Evolutionary conservation across 2,797 vertebrate genomes (phyloP), one percentile per base, ranked within the genome.

Genomic region (Pangasius krempfi): DNA sequence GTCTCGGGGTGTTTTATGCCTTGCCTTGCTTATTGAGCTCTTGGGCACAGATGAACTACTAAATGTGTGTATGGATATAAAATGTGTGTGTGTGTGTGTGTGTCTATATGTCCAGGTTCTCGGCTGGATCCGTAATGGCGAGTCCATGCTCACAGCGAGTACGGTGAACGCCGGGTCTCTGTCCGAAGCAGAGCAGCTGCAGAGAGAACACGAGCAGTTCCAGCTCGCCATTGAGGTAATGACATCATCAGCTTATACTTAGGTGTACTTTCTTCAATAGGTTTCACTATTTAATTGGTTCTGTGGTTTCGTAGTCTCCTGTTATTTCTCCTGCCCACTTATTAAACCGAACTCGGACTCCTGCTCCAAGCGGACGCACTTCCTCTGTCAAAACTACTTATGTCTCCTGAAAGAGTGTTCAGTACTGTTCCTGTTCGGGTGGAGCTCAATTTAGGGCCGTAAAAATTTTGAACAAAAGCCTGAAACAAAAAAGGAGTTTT

Each of bases 201-300:
- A 99, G 95, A 93, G 98, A 91, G 98, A 99, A 58, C 98, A 99
- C 0, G 98, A 99, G 90, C 98, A 99, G 92, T 99, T 99, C 92
- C 98, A 99, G 85, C 96, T 99, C 94, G 97, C 98, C 89, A 99
- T 99, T 50, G 98, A 99, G 98, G 98, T 99, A 94, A 64, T 54
- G 14, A 93, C 90, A 82, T 54, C 79, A 86, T 82, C 56, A 27
- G 30, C 54, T 37, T 58, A 58, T 5, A 33, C 76, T 79, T 8
- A 20, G 12, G 52, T 44, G 56, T 40, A 58, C 54, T 60, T 37
- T 81, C 12, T 25, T 40, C 25, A 6, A 25, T 4, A 37, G 2
- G 2, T 37, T 37, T 81, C 10, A 16, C 37, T 62, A 14, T 60
- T 25, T 64, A n/a, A 18, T 64, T 18, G 14, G 80, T 9, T 64